Percentiles rank a stretch among this genome's conserved stretches.
phyloP scores from a whole-genome alignment of 64 coral and sea anemone species.

The Platygyra sinensis region DNA sequence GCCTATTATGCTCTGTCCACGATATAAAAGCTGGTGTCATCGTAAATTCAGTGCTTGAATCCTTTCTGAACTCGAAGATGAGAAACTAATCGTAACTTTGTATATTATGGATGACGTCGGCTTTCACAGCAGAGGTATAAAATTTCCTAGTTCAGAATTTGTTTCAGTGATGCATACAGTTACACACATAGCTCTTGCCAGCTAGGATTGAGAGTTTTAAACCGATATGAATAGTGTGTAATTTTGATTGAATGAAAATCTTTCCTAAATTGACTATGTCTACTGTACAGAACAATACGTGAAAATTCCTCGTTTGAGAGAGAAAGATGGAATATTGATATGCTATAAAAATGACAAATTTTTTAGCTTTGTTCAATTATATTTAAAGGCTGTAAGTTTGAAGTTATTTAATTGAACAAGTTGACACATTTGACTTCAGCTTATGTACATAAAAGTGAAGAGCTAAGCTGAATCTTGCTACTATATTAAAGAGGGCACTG shows the following conservation, averaged over 20 bases:
- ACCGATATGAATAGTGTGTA: not conserved
- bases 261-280: not conserved
- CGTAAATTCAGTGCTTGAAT: not conserved
- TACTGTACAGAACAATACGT: not conserved
- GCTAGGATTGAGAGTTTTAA: not conserved
- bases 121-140: slow-evolving; percentile 20
- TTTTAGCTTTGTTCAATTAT: slow-evolving; percentile 14
- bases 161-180: slow-evolving; percentile 6
- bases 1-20: not conserved
- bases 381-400: slow-evolving; percentile 35
- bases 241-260: slow-evolving; percentile 8
- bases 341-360: slow-evolving; percentile 15
- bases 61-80: not conserved
- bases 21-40: not conserved
- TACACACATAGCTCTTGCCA: not conserved
- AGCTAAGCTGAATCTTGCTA: slow-evolving; percentile 9
- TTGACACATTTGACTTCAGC: not conserved
- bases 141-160: slow-evolving; percentile 25
- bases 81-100: not conserved
- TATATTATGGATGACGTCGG: slow-evolving; percentile 35
- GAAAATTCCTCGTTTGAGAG: slow-evolving; percentile 13
- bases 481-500: slow-evolving; percentile 49
- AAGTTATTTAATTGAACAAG: slow-evolving; percentile 51
- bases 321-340: slow-evolving; percentile 8
- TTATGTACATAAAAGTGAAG: slow-evolving; percentile 44